A percentile compares a stretch with the other conserved stretches of the same genome.
Conservation (phyloP, 2,797 vertebrate genomes). For the Euphonia xanthogaster region DNA sequence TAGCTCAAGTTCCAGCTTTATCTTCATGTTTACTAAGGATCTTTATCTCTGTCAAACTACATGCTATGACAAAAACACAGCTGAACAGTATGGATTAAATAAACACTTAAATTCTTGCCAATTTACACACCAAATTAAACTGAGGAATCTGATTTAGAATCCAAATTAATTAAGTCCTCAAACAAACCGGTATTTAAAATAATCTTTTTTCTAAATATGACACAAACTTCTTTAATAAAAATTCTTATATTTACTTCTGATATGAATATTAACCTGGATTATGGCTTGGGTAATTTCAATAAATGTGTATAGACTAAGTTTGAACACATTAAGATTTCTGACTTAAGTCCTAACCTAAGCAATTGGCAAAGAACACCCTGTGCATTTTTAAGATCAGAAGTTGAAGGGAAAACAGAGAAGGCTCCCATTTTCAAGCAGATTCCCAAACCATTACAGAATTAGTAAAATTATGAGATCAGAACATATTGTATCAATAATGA, state of each 20-base stretch:
- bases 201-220: background rate
- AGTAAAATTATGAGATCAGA: background rate
- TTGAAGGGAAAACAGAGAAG: background rate
- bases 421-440: background rate
- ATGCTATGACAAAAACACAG: background rate
- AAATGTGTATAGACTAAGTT: background rate
- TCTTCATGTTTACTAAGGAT: background rate
- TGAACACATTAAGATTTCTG: background rate
- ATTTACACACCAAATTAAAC: background rate
- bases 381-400: background rate
- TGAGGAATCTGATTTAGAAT: background rate
- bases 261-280: background rate
- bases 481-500: background rate
- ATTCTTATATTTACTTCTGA: background rate
- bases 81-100: background rate
- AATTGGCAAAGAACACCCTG: background rate
- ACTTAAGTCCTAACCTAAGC: background rate
- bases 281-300: background rate
- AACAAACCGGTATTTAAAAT: background rate
- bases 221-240: background rate
- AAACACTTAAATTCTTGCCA: background rate
- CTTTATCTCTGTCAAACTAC: background rate
- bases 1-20: conserved; percentile 19
- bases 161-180: background rate
- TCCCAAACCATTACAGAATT: background rate